A percentile compares a stretch with the other conserved stretches of the same genome.
Conservation (phyloP, 2,888 invertebrate species). For the Rotaria socialis region DNA sequence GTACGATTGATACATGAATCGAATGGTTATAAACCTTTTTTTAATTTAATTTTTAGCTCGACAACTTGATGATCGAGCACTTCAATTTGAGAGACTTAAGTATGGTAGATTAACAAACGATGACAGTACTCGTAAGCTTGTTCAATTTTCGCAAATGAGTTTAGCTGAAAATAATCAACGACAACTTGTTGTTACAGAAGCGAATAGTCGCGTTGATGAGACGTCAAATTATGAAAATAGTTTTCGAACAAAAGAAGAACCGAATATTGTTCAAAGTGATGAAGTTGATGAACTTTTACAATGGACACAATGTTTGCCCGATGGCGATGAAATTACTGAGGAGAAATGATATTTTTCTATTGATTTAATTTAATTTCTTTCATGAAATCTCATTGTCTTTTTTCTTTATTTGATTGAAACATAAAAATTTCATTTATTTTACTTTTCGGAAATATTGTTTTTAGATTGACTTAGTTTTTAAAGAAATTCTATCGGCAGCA, state of each 20-base stretch:
- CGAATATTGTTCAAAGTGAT: background rate
- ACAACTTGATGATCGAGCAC: constrained; percentile 25
- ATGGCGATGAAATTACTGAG: background rate
- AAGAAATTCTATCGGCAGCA: background rate
- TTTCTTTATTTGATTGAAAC: background rate
- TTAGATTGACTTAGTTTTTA: background rate
- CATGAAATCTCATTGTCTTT: background rate
- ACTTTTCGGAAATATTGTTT: background rate
- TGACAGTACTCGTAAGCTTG: background rate
- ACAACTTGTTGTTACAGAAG: background rate
- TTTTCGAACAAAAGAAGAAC: background rate
- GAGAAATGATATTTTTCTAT: background rate
- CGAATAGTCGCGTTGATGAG: background rate
- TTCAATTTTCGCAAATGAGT: background rate
- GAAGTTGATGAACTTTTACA: background rate
- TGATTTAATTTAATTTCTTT: background rate
- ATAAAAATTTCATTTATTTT: background rate
- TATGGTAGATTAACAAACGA: background rate
- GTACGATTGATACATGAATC: background rate
- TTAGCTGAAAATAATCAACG: background rate
- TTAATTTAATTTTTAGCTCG: background rate
- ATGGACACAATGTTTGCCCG: constrained; percentile 5
- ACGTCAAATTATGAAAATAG: background rate
- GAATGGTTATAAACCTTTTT: background rate
- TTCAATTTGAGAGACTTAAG: constrained; percentile 32